Percentiles rank a stretch among this genome's conserved stretches.
Conservation (phyloP, 1,140 invertebrate genomes). For the Dolichoris vasculosae region DNA sequence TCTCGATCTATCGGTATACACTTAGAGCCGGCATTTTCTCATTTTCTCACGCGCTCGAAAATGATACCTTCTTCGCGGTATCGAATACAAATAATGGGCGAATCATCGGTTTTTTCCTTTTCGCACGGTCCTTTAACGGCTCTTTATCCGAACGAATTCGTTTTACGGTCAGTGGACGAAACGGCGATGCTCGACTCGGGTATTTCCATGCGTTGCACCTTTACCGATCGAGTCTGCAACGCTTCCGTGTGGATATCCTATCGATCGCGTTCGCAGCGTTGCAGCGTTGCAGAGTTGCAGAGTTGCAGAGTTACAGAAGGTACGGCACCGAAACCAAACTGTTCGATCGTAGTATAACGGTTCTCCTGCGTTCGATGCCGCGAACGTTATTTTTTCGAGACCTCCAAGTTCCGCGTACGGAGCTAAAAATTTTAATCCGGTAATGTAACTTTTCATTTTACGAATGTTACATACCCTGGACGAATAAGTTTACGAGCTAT, state of each 20-base stretch:
- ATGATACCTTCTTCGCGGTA: conserved; percentile 12
- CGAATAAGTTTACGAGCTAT: too few species aligned
- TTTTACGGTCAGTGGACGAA: conserved; percentile 15
- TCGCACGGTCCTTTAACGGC: background rate
- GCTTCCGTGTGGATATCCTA: background rate
- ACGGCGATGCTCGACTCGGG: background rate
- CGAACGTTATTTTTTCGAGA: too few species aligned
- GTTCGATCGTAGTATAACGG: background rate
- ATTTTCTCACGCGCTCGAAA: conserved; percentile 30
- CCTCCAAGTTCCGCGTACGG: too few species aligned
- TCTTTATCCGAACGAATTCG: conserved; percentile 39
- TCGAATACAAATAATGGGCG: conserved; percentile 34
- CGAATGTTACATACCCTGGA: too few species aligned
- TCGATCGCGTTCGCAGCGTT: background rate
- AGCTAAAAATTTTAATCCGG: too few species aligned
- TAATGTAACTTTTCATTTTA: too few species aligned
- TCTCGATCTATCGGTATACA: background rate
- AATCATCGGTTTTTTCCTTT: conserved; percentile 18
- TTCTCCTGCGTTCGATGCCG: background rate
- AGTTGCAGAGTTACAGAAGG: background rate
- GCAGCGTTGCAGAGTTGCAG: too few species aligned
- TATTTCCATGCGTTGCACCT: too few species aligned
- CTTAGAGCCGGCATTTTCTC: background rate
- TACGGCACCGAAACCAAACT: background rate
- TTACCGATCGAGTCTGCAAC: background rate